Evolutionary conservation across 2,113 vertebrate species (phyloP).

Genomic region (Corythornis vintsioides): DNA sequence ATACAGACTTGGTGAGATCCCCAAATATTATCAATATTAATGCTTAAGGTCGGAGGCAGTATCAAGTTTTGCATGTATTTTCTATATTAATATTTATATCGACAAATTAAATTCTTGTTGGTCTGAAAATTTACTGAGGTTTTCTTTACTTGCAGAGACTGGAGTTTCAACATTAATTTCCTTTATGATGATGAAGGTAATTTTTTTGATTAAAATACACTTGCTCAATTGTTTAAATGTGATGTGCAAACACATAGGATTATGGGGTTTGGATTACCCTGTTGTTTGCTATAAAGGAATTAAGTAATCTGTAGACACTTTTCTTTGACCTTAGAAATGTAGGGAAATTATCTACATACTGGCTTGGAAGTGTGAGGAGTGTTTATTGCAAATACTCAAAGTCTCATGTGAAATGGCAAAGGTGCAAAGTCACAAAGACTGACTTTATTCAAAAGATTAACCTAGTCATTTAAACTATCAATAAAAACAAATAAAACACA

Average conservation of each 20-base stretch:
- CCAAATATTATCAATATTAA: neutral
- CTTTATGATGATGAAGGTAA: neutral
- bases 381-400: slow-evolving; percentile 9
- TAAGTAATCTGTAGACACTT: neutral
- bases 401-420: slow-evolving; percentile 28
- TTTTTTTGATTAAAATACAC: neutral
- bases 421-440: slow-evolving; percentile 31
- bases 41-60: slow-evolving; percentile 18
- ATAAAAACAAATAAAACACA: slow-evolving; percentile 12
- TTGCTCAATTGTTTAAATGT: neutral
- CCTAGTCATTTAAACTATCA: slow-evolving; percentile 23
- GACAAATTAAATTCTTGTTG: slow-evolving; percentile 31
- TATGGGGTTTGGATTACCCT: neutral
- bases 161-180: neutral
- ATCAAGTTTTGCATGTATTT: slow-evolving; percentile 21
- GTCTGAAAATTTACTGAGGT: slow-evolving; percentile 6
- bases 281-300: neutral
- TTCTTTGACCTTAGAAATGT: neutral
- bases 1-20: slow-evolving; percentile 8
- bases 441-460: slow-evolving; percentile 48
- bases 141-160: slow-evolving; percentile 29
- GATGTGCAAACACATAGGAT: neutral
- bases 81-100: slow-evolving; percentile 39
- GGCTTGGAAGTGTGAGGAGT: neutral
- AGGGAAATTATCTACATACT: neutral